Conservation (phyloP, 2,888 invertebrate species). For the Apotomis turbidana region DNA sequence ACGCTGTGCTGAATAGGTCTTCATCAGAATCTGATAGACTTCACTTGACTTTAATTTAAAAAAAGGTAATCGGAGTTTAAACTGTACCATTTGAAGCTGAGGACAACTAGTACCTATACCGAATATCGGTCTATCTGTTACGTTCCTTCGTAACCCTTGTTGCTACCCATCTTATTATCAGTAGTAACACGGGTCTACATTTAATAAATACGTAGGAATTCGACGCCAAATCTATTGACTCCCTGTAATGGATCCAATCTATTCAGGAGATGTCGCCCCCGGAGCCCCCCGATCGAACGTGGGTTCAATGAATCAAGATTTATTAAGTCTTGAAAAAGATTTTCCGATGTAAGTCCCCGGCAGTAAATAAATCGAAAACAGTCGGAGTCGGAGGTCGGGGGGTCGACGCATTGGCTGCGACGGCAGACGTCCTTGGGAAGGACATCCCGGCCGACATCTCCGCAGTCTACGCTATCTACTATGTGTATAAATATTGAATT, state of each 20-base stretch:
- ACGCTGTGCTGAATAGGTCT: too few relatives aligned
- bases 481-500: constrained; percentile 32
- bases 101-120: neutral
- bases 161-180: too few relatives aligned
- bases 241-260: constrained; percentile 5
- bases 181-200: neutral
- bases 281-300: neutral
- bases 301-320: constrained; percentile 25
- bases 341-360: constrained; percentile 29
- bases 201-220: constrained; percentile 9
- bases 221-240: constrained; percentile 23
- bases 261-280: neutral
- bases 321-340: constrained; percentile 24
- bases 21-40: too few relatives aligned
- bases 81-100: too few relatives aligned
- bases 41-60: too few relatives aligned
- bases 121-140: neutral
- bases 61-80: too few relatives aligned
- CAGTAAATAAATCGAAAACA: constrained; percentile 32
- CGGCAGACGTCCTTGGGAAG: constrained; percentile 70
- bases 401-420: constrained; percentile 55
- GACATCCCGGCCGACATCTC: constrained; percentile 51
- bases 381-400: constrained; percentile 46
- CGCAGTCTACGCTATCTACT: constrained; percentile 30
- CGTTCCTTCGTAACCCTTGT: neutral